phyloP scores from a whole-genome alignment of 2,888 invertebrate genomes.

The Eristalis arbustorum region DNA sequence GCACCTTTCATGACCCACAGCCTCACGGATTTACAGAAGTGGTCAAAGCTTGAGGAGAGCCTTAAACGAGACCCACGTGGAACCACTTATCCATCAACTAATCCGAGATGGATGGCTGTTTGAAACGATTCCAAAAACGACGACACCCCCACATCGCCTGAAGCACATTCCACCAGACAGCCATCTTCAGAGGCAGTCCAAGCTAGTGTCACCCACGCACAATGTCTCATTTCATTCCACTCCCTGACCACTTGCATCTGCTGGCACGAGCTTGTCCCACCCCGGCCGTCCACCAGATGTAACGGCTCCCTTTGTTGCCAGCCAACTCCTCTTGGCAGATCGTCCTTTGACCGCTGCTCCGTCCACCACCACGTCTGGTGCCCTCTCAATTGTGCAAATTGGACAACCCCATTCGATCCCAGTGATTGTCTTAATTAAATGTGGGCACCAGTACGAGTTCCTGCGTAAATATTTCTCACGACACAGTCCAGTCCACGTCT shows the following conservation, averaged over 20 bases:
- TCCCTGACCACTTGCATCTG: background rate
- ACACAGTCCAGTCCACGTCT: slow-evolving; percentile 18
- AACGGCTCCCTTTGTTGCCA: background rate
- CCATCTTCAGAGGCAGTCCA: too few species aligned
- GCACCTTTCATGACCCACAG: too few species aligned
- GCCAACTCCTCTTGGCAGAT: background rate
- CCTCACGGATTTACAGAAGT: too few species aligned
- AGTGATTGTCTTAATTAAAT: slow-evolving; percentile 31
- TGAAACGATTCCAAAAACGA: too few species aligned
- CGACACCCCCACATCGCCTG: too few species aligned
- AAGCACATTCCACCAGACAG: too few species aligned
- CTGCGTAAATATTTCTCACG: slow-evolving; percentile 21
- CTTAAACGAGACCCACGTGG: too few species aligned
- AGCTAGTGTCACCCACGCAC: too few species aligned
- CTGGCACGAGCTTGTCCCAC: background rate
- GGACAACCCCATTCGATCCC: background rate
- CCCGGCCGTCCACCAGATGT: background rate
- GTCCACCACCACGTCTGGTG: too few species aligned
- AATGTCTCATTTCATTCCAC: background rate
- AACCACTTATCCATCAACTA: too few species aligned
- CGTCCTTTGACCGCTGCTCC: background rate
- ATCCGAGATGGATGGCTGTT: too few species aligned
- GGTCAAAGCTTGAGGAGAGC: too few species aligned
- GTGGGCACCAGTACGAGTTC: slow-evolving; percentile 24
- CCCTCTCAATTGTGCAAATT: background rate